Evolutionary conservation across 2,888 invertebrate species (phyloP).

Genomic region (Teinopalpus imperialis): DNA sequence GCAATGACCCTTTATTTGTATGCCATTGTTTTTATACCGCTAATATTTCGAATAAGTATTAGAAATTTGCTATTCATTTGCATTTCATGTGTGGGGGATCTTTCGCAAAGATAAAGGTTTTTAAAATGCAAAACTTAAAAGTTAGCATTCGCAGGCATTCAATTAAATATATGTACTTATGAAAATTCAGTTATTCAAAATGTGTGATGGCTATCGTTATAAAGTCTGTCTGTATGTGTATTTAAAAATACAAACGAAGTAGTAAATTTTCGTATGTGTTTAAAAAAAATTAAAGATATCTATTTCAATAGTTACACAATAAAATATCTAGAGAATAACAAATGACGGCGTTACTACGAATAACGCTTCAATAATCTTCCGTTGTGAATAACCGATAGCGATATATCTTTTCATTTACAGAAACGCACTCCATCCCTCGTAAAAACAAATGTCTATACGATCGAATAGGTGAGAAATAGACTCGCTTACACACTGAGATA

Average conservation of each 20-base stretch:
- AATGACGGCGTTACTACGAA: too few relatives aligned
- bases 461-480: conserved; percentile 28
- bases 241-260: too few relatives aligned
- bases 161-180: too few relatives aligned
- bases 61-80: conserved; percentile 13
- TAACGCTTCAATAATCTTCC: conserved; percentile 4
- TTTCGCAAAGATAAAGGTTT: conserved; percentile 2
- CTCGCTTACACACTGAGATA: conserved; percentile 34
- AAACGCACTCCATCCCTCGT: conserved; percentile 16
- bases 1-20: conserved; percentile 26
- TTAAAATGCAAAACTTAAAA: conserved; percentile 21
- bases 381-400: not conserved
- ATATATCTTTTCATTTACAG: conserved; percentile 17
- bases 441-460: conserved; percentile 17
- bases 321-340: too few relatives aligned
- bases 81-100: conserved; percentile 21
- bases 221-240: too few relatives aligned
- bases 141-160: not conserved
- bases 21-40: conserved; percentile 21
- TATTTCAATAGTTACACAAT: too few relatives aligned
- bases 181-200: too few relatives aligned
- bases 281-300: too few relatives aligned
- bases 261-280: too few relatives aligned
- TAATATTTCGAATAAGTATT: conserved; percentile 21
- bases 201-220: too few relatives aligned